These are phyloP conservation scores for Chlorodrepanis virens DNA, from an alignment of 2,113 vertebrate species.

Conservation along the genomic window DNA sequence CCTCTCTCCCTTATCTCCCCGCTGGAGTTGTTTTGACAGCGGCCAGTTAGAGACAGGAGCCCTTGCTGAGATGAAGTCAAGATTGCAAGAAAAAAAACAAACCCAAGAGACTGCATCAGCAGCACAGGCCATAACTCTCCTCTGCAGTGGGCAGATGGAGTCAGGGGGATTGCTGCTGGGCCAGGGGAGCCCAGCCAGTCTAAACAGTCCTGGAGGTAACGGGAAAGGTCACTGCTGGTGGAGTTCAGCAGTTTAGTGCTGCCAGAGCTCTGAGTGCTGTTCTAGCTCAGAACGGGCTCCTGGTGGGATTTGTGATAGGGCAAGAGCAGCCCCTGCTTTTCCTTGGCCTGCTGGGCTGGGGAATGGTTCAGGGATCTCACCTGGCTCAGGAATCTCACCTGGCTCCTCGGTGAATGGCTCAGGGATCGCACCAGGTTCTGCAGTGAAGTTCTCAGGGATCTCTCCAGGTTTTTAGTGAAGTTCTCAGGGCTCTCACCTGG, in stretches of 20 bases:
- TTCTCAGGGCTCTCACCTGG: fast-evolving
- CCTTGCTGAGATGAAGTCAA: slow-evolving; percentile 60
- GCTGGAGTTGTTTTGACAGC: slow-evolving; percentile 74
- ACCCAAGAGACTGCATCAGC: slow-evolving; percentile 26
- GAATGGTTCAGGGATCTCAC: background rate
- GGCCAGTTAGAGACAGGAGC: slow-evolving; percentile 71
- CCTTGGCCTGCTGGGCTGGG: background rate
- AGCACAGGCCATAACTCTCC: slow-evolving; percentile 27
- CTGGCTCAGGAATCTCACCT: background rate
- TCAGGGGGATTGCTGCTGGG: background rate
- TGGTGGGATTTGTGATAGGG: background rate
- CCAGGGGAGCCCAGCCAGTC: slow-evolving; percentile 46
- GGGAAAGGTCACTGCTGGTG: background rate
- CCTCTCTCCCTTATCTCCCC: slow-evolving; percentile 76
- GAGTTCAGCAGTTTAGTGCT: background rate
- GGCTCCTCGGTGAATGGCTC: no score
- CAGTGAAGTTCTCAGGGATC: fast-evolving
- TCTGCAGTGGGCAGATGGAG: slow-evolving; percentile 43
- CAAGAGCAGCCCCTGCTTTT: background rate
- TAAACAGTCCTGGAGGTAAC: slow-evolving; percentile 39
- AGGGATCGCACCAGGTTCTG: background rate
- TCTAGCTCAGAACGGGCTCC: background rate
- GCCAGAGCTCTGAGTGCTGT: background rate
- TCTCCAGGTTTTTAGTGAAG: background rate
- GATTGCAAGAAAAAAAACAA: slow-evolving; percentile 45